phyloP scores from a whole-genome alignment of 2,113 vertebrate genomes.

The Calypte anna region DNA sequence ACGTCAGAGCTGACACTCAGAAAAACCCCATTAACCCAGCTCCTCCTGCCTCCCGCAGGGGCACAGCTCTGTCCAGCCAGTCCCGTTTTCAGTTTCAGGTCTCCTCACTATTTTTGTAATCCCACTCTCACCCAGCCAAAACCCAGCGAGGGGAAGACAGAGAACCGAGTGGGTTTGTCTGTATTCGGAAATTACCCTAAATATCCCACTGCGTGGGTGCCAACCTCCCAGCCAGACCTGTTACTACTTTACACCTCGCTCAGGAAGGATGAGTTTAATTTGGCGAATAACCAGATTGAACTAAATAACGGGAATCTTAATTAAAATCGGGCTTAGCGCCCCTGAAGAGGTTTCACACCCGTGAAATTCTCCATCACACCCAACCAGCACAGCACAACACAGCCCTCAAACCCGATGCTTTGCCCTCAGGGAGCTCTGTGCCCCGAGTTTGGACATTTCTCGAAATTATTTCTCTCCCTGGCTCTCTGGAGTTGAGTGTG shows the following conservation, averaged over 20 bases:
- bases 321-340: neutral
- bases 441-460: accelerated
- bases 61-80: neutral
- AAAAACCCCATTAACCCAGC: neutral
- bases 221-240: neutral
- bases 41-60: neutral
- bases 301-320: neutral
- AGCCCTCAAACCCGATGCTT: neutral
- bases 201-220: neutral
- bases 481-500: neutral
- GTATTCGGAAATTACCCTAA: neutral
- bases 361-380: neutral
- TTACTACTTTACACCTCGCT: neutral
- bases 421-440: neutral
- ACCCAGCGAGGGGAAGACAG: neutral
- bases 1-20: neutral
- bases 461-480: neutral
- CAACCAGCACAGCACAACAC: neutral
- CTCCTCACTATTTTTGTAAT: neutral
- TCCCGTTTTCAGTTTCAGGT: neutral
- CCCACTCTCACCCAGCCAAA: neutral
- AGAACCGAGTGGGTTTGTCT: neutral
- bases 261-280: neutral
- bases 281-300: neutral
- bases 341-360: neutral